Evolutionary conservation across 2,113 vertebrate genomes (phyloP), one percentile per base, ranked within the genome.

Genomic region (Vulpes ferrilata): DNA sequence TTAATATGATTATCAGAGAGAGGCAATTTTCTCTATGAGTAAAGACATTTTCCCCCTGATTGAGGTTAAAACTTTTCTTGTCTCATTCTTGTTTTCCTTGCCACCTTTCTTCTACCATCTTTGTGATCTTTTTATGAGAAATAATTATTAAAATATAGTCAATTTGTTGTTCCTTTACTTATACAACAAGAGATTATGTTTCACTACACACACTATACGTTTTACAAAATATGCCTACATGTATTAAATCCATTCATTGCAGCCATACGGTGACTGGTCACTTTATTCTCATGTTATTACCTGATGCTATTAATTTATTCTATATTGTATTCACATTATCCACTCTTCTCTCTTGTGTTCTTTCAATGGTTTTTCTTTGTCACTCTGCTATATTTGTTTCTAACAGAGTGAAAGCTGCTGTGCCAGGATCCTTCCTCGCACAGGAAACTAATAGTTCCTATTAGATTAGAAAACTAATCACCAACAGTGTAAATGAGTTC

Each of bases 41-140:
- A 78, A 93, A 96, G 62, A 67, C 9, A 57, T 93, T 81, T 86
- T 60, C 10, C 4, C 16, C 22, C 48, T 73, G 27, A 74, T 60
- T 83, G 84, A 71, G 43, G 88, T 90, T 90, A 90, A 90, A 93
- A 35, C 12, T 65, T 95, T n/a, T 91, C 55, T 93, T 64, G 23
- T 81, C 51, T 97, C 51, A 11, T 67, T 82, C 90, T 89, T 86
- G 73, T 93, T 89, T 97, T 74, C 35, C 19, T 93, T 73, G 74
- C 60, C n/a, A 84, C 90, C 20, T 85, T 92, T 87, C n/a, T 51
- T 69, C 59, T 17, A 57, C 35, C 3, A 55, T 92, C 57, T 96
- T 95, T 96, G 23, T 93, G 62, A 51, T 86, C 51, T 73, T 79
- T 96, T 81, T 67, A 60, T 93, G 74, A 88, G 69, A 88, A 88